phyloP scores from a whole-genome alignment of 2,113 vertebrate species.

The Podarcis raffonei region DNA sequence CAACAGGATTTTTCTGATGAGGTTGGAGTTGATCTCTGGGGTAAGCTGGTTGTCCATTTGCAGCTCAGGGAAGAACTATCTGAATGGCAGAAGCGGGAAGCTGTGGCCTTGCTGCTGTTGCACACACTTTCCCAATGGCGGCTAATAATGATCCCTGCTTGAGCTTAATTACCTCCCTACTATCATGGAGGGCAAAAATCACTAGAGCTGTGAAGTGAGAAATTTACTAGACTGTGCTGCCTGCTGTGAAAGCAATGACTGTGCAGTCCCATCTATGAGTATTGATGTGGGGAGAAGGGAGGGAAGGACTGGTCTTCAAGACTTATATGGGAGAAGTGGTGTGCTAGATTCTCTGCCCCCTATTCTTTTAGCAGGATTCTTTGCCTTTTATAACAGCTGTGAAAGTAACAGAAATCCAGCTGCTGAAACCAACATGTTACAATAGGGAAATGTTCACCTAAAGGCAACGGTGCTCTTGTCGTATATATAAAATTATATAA shows the following conservation, averaged over 20 bases:
- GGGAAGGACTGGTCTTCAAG: not conserved
- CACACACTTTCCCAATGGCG: not conserved
- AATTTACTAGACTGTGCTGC: not conserved
- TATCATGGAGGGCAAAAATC: not conserved
- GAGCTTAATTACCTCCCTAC: not conserved
- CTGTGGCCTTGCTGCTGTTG: not conserved
- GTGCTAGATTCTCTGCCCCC: not conserved
- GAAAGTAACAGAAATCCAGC: not conserved
- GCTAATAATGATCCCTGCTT: not conserved
- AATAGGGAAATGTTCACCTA: not conserved
- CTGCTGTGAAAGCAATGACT: constrained; percentile 13
- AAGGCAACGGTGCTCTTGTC: not conserved
- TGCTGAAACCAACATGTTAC: not conserved
- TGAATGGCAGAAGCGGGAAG: not conserved
- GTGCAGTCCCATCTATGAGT: not conserved
- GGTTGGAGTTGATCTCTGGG: not conserved
- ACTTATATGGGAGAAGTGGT: too few relatives aligned
- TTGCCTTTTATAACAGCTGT: not conserved
- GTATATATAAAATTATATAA: too few relatives aligned
- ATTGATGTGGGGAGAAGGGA: not conserved
- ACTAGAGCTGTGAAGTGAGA: not conserved
- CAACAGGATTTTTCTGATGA: not conserved
- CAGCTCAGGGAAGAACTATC: not conserved
- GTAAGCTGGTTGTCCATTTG: not conserved
- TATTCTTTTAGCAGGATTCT: not conserved